phyloP scores from a whole-genome alignment of 2,888 invertebrate genomes.

The Lottia scabra region DNA sequence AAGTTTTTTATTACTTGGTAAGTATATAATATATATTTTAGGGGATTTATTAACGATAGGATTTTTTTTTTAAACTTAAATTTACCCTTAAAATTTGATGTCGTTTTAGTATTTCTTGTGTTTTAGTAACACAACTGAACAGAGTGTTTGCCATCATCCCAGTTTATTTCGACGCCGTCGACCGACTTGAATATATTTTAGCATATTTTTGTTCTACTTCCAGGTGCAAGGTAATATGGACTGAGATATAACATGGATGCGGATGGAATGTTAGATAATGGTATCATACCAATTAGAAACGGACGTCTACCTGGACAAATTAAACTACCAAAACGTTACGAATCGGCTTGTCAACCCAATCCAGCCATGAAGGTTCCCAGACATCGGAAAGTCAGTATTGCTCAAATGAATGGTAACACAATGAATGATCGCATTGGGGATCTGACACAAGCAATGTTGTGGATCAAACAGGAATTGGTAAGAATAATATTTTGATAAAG shows the following conservation, averaged over 20 bases:
- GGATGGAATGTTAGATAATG: slow-evolving; percentile 39
- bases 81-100: too few relatives aligned
- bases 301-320: slow-evolving; percentile 47
- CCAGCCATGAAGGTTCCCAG: slow-evolving; percentile 28
- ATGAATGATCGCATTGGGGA: slow-evolving; percentile 44
- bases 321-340: slow-evolving; percentile 51
- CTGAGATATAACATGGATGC: slow-evolving; percentile 23
- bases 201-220: too few relatives aligned
- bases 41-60: too few relatives aligned
- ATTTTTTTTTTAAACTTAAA: too few relatives aligned
- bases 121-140: too few relatives aligned
- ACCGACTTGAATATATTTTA: too few relatives aligned
- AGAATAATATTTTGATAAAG: slow-evolving; percentile 15
- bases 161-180: too few relatives aligned
- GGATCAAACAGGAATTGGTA: slow-evolving; percentile 58
- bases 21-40: too few relatives aligned
- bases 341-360: slow-evolving; percentile 32
- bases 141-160: too few relatives aligned
- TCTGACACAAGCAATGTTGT: slow-evolving; percentile 51
- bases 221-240: too few relatives aligned
- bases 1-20: too few relatives aligned
- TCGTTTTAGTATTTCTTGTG: too few relatives aligned
- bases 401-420: slow-evolving; percentile 26
- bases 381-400: slow-evolving; percentile 31
- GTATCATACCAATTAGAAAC: slow-evolving; percentile 49